Evolutionary conservation across 2,888 invertebrate genomes (phyloP), one percentile per base, ranked within the genome.

Genomic region (Amiota communis): DNA sequence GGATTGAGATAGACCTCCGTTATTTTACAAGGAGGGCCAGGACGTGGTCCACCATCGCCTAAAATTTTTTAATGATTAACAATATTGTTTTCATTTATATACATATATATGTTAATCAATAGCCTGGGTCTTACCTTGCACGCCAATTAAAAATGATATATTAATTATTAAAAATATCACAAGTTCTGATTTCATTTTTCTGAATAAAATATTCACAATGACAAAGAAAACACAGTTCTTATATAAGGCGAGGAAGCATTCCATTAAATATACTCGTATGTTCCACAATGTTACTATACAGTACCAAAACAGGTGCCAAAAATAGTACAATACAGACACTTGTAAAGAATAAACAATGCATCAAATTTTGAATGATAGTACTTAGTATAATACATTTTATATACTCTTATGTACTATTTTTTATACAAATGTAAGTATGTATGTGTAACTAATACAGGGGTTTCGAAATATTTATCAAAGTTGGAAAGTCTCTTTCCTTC

Each of bases 1-100:
- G 76, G 49, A 20, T 70, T 61, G 10, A 71, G 56, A 72, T 74
- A 79, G 11, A 79, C 61, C 72, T 79, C 78, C 73, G 75, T 79
- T 51, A 75, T 74, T 48, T 71, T 74, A 23, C 61, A 61, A 20
- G 20, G 61, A 8, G 20, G 2, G 6, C 20, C 20, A 15, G 61
- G 20, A 61, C 61, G 61, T 61, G 61, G 61, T 23, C 61, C 61
- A 23, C 61, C 61, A 20, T 61, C 61, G 23, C 11, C 61, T 61
- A 20, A 56, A 2, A 1, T 36, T 36, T 36, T 6, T 36, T 36
- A 36, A 6, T 53, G 20, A 53, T 47, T 51, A n/a, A 51, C 69
- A 69, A 69, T 15, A 69, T 15, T 69, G 11, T 51, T 56, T 2
- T 56, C 56, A n/a, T 9, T 56, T n/a, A 56, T 56, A 23, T 3